Evolutionary conservation across 2,113 vertebrate genomes (phyloP), one percentile per base, ranked within the genome.

Genomic region (Hippolais icterina): DNA sequence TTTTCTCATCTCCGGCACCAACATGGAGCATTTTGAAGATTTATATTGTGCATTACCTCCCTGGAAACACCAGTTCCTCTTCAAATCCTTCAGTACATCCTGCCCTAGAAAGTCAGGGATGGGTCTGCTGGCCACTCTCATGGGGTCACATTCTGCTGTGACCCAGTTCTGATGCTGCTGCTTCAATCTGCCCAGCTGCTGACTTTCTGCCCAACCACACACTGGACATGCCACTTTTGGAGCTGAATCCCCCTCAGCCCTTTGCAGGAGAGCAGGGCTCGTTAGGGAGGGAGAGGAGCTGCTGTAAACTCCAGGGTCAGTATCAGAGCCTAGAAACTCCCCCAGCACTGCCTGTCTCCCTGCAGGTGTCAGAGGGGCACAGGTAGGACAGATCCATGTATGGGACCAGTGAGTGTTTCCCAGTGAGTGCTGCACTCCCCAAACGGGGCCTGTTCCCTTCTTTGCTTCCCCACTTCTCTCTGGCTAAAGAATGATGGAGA

Each of bases 191-290:
- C 52, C 59, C 41, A 74, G 3, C 28, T 37, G 68, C 59, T 41
- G 46, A 56, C 41, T 18, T 54, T 52, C 61, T 47, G 49, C 72
- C 52, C 52, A 75, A 5, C 29, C 35, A 35, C 15, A 8, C 35
- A 5, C 23, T 1, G 3, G 18, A 27, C 27, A 7, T 0, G 0
- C 2, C 28, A 27, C n/a, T 33, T 57, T 9, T 24, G 52, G 42
- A 76, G 61, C 68, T 44, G 72, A 57, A 63, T 46, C 9, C 52
- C 9, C 16, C 31, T 7, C 5, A 65, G 37, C 29, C 23, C 46
- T 49, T 60, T 56, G 56, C 68, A 56, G 66, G 52, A n/a, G 65
- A 60, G 39, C 44, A 65, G 50, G 33, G 66, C 13, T 64, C 4
- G 3, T 24, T 13, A 50, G 50, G 77, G 37, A 59, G 35, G 46